Evolutionary conservation across 2,797 vertebrate genomes (phyloP).

Genomic region (Sebastes oblongus): DNA sequence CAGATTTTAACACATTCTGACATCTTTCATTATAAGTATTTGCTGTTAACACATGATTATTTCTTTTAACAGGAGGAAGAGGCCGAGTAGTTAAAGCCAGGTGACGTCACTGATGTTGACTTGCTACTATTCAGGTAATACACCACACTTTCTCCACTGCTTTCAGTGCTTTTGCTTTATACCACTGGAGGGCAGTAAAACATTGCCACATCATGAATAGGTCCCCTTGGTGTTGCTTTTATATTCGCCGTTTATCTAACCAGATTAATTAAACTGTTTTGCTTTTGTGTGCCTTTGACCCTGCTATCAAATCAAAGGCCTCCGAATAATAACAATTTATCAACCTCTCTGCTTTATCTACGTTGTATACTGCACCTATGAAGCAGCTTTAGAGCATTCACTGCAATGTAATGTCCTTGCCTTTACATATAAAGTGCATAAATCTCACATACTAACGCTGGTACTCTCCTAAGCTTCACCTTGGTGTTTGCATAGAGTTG

Average conservation of each 20-base stretch:
- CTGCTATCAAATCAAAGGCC: conserved; percentile 19
- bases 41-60: conserved; percentile 14
- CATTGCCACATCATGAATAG: conserved; percentile 7
- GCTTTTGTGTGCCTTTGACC: conserved; percentile 30
- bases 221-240: not conserved
- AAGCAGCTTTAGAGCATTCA: not conserved
- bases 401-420: not conserved
- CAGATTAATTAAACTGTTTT: conserved; percentile 42
- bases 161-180: not conserved
- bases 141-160: not conserved
- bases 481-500: not conserved
- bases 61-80: conserved; percentile 75
- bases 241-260: conserved; percentile 35
- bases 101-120: conserved; percentile 33
- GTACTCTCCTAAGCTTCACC: conserved; percentile 13
- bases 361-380: not conserved
- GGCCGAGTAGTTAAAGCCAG: conserved; percentile 66
- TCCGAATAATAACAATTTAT: conserved; percentile 24
- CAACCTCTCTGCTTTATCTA: conserved; percentile 11
- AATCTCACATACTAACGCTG: not conserved
- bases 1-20: not conserved
- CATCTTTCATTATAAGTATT: not conserved
- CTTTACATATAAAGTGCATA: conserved; percentile 9
- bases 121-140: conserved; percentile 67
- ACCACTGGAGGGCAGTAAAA: conserved; percentile 73